Evolutionary conservation across 1,140 invertebrate species (phyloP).

Genomic region (Halesus radiatus): DNA sequence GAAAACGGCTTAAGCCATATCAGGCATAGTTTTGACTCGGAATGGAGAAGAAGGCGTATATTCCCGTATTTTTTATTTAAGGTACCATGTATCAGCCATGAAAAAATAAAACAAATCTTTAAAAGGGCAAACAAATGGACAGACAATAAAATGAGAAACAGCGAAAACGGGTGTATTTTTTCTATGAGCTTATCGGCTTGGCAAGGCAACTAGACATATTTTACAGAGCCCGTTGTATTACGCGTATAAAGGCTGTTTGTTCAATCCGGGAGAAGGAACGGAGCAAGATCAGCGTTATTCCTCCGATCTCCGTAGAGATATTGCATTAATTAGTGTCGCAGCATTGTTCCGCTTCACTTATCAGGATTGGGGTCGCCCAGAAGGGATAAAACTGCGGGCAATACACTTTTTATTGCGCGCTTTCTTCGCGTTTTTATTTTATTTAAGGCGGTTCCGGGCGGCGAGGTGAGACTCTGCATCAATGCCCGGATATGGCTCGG

Average conservation of each 20-base stretch:
- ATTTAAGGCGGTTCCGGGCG: background rate
- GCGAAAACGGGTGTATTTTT: conserved; percentile 13
- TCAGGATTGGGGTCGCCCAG: conserved; percentile 50
- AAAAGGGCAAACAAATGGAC: conserved; percentile 15
- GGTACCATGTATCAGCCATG: background rate
- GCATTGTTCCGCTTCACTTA: conserved; percentile 53
- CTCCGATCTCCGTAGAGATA: conserved; percentile 46
- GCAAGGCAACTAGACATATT: conserved; percentile 25
- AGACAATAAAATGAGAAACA: conserved; percentile 31
- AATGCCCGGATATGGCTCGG: background rate
- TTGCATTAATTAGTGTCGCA: conserved; percentile 56
- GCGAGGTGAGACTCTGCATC: background rate
- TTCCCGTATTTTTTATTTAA: too few species aligned
- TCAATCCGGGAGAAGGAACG: conserved; percentile 28
- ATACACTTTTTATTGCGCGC: conserved; percentile 39
- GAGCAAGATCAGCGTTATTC: conserved; percentile 49
- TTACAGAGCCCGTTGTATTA: conserved; percentile 16
- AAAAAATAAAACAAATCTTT: background rate
- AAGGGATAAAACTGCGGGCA: conserved; percentile 46
- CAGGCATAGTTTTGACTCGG: too few species aligned
- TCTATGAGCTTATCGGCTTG: conserved; percentile 20
- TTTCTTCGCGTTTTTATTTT: background rate
- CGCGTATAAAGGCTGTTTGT: conserved; percentile 11
- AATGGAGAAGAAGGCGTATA: too few species aligned
- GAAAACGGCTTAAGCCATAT: too few species aligned